Evolutionary conservation across 2,888 invertebrate species (phyloP), one percentile per base, ranked within the genome.

Genomic region (Tuberolachnus salignus): DNA sequence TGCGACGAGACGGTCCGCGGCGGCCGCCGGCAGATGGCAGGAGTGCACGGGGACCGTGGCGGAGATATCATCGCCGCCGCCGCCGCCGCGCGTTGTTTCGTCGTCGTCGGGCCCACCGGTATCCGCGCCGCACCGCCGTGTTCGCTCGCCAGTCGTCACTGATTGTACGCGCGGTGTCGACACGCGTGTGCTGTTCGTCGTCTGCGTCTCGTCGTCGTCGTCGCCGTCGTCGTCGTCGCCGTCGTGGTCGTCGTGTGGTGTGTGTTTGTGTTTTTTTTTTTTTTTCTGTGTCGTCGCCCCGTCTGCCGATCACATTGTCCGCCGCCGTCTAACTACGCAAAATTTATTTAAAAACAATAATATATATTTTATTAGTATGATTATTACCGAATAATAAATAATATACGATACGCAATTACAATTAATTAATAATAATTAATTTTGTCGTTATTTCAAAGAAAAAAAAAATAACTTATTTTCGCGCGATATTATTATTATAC

Each of bases 121-220:
- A 55, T 75, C 44, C 59, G 78, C 67, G 13, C n/a, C 49, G 69
- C 26, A 51, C 78, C 69, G 78, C 34, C 34, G 34, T 34, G 34
- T 61, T 21, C 69, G 78, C 34, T 61, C 67, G 78, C 49, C 78
- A 78, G 78, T 78, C 78, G 78, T 78, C 78, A 78, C 78, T 78
- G 78, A 78, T 78, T 78, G 78, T 78, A 78, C 69, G 78, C 78
- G 78, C 69, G 78, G 78, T 78, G 78, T 69, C 69, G 78, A 78
- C 78, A 61, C 78, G 78, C 78, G 78, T 78, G 75, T 67, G 78
- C 67, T 67, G 59, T 46, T 49, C 49, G 73, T 59, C 61, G 72
- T 71, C 63, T 8, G 14, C 67, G 67, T 69, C 72, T 46, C 67
- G 73, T 49, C 66, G 66, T 19, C 67, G 75, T 59, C 72, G 75